phyloP scores from a whole-genome alignment of 1,140 invertebrate species.

The Cyclina sinensis region DNA sequence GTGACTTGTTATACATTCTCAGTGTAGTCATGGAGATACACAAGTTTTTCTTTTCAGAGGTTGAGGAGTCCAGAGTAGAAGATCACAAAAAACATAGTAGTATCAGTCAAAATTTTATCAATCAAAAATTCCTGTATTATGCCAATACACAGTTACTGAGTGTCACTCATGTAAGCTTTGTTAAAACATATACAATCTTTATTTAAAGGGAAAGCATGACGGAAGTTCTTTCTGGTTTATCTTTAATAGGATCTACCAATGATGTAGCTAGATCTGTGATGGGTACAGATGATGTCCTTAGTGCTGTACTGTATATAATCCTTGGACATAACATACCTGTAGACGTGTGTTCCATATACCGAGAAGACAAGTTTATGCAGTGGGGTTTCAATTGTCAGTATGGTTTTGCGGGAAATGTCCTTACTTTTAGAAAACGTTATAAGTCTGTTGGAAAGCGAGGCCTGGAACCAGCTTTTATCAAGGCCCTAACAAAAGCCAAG shows the following conservation, averaged over 20 bases:
- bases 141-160: no score
- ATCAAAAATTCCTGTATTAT: no score
- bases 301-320: conserved; percentile 81
- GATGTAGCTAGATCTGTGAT: conserved; percentile 81
- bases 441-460: conserved; percentile 77
- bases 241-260: conserved; percentile 82
- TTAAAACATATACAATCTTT: no score
- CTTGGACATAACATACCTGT: conserved; percentile 78
- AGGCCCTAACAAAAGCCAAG: conserved; percentile 84
- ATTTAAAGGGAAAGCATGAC: no score
- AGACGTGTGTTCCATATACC: conserved; percentile 81
- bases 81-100: no score
- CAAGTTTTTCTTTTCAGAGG: no score
- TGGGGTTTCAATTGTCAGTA: conserved; percentile 85
- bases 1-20: no score
- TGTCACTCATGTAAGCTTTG: no score
- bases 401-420: conserved; percentile 84
- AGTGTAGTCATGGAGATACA: no score
- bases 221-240: conserved; percentile 33
- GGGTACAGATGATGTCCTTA: conserved; percentile 79
- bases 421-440: conserved; percentile 78
- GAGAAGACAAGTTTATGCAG: conserved; percentile 78
- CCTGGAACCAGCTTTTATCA: conserved; percentile 82
- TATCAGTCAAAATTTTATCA: no score
- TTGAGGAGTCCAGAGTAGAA: no score